A percentile compares a stretch with the other conserved stretches of the same genome.
Conservation (phyloP, 92 coral and sea anemone genomes). For the Porites divaricata region DNA sequence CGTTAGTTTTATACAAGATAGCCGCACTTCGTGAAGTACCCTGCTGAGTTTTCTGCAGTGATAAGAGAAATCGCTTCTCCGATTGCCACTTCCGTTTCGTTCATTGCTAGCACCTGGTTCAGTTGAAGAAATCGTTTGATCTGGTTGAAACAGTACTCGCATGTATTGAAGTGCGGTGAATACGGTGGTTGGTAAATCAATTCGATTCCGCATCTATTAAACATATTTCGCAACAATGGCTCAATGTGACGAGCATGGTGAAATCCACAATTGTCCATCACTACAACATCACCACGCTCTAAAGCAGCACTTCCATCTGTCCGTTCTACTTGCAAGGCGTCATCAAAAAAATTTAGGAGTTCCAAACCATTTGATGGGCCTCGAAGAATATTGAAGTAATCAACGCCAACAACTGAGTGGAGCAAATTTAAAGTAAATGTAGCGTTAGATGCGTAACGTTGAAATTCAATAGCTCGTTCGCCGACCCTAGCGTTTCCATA, state of each 20-base stretch:
- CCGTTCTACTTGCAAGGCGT: slow-evolving; percentile 45
- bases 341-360: slow-evolving; percentile 57
- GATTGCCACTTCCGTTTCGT: slow-evolving; percentile 59
- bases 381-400: slow-evolving; percentile 48
- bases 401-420: slow-evolving; percentile 60
- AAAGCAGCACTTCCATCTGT: slow-evolving; percentile 48
- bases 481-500: slow-evolving; percentile 64
- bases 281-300: slow-evolving; percentile 51
- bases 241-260: slow-evolving; percentile 66
- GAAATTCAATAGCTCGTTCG: slow-evolving; percentile 48
- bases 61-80: slow-evolving; percentile 45
- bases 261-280: slow-evolving; percentile 78
- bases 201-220: slow-evolving; percentile 39
- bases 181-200: slow-evolving; percentile 78
- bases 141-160: slow-evolving; percentile 62
- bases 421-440: slow-evolving; percentile 65
- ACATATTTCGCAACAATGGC: slow-evolving; percentile 56
- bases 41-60: slow-evolving; percentile 61
- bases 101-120: slow-evolving; percentile 50
- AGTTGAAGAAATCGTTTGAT: slow-evolving; percentile 59
- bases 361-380: slow-evolving; percentile 68
- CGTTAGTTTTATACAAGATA: slow-evolving; percentile 52
- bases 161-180: slow-evolving; percentile 59
- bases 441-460: slow-evolving; percentile 51
- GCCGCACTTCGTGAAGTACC: slow-evolving; percentile 48